Percentiles rank a stretch among this genome's conserved stretches.
Evolutionary conservation across 2,113 vertebrate genomes (phyloP).

Genomic region (Bubo blakistoni): DNA sequence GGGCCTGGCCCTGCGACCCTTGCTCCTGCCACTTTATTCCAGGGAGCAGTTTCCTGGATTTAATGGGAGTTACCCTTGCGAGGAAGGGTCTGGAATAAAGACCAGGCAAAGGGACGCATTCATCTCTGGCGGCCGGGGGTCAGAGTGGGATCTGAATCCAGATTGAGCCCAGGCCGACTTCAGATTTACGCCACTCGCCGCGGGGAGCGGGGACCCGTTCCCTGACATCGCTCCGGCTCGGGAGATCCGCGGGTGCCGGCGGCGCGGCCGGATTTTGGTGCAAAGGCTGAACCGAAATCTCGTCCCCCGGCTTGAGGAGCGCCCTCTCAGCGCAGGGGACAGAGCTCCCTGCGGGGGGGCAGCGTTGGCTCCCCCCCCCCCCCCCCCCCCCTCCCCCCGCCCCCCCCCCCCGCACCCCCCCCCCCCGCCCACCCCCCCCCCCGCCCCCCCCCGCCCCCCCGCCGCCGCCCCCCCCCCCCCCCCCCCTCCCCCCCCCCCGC

Average conservation of each 20-base stretch:
- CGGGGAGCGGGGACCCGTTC: background rate
- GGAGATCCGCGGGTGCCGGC: background rate
- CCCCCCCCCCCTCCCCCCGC: background rate
- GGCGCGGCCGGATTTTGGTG: background rate
- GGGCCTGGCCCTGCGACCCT: constrained; percentile 57
- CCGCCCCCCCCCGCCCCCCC: no score
- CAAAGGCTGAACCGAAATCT: background rate
- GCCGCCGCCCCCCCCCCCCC: no score
- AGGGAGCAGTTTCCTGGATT: constrained; percentile 60
- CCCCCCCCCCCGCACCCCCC: no score
- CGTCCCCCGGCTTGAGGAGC: background rate
- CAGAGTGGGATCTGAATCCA: constrained; percentile 4
- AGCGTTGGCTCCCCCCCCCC: background rate
- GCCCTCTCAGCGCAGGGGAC: background rate
- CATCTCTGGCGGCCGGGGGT: background rate
- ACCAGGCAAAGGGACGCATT: constrained; percentile 23
- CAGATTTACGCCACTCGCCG: background rate
- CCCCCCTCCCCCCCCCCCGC: no score
- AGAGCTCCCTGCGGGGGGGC: background rate
- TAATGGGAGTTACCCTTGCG: constrained; percentile 48
- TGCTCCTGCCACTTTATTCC: constrained; percentile 54
- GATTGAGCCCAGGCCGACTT: background rate
- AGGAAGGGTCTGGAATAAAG: constrained; percentile 40
- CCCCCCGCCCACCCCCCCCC: no score
- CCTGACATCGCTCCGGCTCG: background rate